phyloP scores from a whole-genome alignment of 2,113 vertebrate genomes.

The Grammomys dolichurus region DNA sequence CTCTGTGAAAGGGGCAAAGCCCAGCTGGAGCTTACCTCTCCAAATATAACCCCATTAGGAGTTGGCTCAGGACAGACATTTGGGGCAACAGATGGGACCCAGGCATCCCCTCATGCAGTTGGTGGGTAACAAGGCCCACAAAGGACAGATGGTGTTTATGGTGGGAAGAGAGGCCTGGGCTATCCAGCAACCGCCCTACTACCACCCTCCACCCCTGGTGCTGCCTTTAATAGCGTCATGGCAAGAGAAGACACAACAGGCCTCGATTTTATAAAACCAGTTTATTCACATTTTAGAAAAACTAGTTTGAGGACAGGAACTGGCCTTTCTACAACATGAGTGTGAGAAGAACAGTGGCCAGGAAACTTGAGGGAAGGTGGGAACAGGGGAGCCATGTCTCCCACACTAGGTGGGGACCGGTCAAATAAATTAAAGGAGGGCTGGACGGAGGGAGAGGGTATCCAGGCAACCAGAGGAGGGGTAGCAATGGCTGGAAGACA shows the following conservation, averaged over 20 bases:
- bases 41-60: background rate
- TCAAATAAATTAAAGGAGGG: conserved; percentile 81
- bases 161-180: background rate
- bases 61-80: background rate
- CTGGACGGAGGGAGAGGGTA: background rate
- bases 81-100: conserved; percentile 72
- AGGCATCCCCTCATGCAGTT: conserved; percentile 51
- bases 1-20: background rate
- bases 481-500: conserved; percentile 53
- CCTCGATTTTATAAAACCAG: conserved; percentile 75
- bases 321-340: conserved; percentile 18
- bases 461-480: conserved; percentile 41
- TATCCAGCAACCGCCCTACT: background rate
- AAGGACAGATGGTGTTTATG: conserved; percentile 73
- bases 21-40: background rate
- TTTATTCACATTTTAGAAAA: conserved; percentile 85
- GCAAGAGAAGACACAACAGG: conserved; percentile 41
- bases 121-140: conserved; percentile 38
- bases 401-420: background rate
- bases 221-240: background rate
- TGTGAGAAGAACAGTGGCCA: conserved; percentile 41
- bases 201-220: background rate
- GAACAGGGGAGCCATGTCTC: background rate
- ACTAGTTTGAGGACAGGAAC: conserved; percentile 61
- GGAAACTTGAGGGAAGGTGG: background rate